Evolutionary conservation across 92 coral and sea anemone species (phyloP), one percentile per base, ranked within the genome.

Genomic region (Anthopleura xanthogrammica): DNA sequence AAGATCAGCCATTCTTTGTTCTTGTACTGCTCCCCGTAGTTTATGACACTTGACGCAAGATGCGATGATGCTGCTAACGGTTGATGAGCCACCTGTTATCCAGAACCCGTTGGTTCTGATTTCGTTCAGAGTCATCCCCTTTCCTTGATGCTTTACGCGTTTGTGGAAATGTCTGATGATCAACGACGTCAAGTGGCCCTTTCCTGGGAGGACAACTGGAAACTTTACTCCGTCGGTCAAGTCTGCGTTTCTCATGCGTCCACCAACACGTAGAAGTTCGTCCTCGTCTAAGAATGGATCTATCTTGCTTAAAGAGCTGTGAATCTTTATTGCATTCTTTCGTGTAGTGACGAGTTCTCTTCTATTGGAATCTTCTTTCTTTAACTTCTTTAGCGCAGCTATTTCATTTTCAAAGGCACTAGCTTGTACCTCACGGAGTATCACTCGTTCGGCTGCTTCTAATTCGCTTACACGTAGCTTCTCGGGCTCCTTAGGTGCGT

Each of bases 241-340:
- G 24, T 54, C 58, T 56, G 88, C 92, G 0, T 80, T 82, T 50
- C 68, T 79, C 20, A 90, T 78, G 50, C 93, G 85, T 83, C 88
- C 88, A n/a, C 93, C 88, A 39, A 90, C 93, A n/a, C 88, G 83
- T 75, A 90, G 77, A 14, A 87, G 39, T 22, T 88, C 93, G 3
- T 79, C 36, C 10, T 43, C 50, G 50, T 86, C 87, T 20, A 88
- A 12, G 68, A 88, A 84, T 46, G 91, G 91, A 78, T 88, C 85
- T 22, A 88, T 80, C 68, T 84, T 88, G 41, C 64, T 75, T 14
- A 88, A 85, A 12, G 80, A 78, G 41, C 88, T 79, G n/a, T 57
- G 66, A 41, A 36, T 6, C 70, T 88, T 83, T 80, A 88, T 57
- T 12, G 42, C 19, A 17, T 8, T 36, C 42, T 74, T 81, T 4